Percentiles rank a stretch among this genome's conserved stretches.
Evolutionary conservation across 2,113 vertebrate species (phyloP).

Genomic region (Notothenia coriiceps): DNA sequence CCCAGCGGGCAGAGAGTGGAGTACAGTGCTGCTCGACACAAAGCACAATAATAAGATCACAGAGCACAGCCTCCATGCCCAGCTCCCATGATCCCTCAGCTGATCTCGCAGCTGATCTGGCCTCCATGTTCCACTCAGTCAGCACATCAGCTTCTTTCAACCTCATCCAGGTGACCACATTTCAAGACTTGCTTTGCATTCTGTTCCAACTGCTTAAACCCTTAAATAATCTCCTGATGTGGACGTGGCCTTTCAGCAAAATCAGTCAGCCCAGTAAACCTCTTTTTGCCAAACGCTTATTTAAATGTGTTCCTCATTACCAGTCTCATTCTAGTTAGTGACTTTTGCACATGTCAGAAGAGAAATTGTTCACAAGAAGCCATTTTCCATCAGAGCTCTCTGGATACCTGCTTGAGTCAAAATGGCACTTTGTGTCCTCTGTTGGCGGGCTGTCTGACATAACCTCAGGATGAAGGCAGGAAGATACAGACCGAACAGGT

Average conservation of each 20-base stretch:
- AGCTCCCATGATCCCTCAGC: conserved; percentile 71
- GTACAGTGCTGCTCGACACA: conserved; percentile 42
- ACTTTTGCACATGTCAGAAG: background rate
- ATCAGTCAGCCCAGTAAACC: background rate
- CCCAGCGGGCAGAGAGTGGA: background rate
- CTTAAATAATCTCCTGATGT: conserved; percentile 17
- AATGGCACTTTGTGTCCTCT: conserved; percentile 35
- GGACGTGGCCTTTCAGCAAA: conserved; percentile 16
- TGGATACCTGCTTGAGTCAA: conserved; percentile 27
- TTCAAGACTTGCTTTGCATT: conserved; percentile 12
- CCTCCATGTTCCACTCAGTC: conserved; percentile 60
- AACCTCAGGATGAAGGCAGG: conserved; percentile 38
- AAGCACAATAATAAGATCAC: conserved; percentile 69
- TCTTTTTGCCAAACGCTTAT: conserved; percentile 5
- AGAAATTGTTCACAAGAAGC: background rate
- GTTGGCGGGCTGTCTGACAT: conserved; percentile 39
- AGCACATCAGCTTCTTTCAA: conserved; percentile 59
- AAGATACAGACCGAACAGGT: conserved; percentile 72
- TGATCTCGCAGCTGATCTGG: conserved; percentile 70
- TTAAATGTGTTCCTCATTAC: background rate
- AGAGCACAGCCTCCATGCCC: conserved; percentile 49
- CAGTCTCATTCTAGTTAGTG: background rate
- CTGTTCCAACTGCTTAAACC: conserved; percentile 36
- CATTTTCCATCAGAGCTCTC: conserved; percentile 45
- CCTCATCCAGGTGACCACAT: conserved; percentile 51